These are phyloP conservation scores for Rhyacophila evoluta DNA, from an alignment of 2,888 invertebrate genomes.

Conservation along the genomic window DNA sequence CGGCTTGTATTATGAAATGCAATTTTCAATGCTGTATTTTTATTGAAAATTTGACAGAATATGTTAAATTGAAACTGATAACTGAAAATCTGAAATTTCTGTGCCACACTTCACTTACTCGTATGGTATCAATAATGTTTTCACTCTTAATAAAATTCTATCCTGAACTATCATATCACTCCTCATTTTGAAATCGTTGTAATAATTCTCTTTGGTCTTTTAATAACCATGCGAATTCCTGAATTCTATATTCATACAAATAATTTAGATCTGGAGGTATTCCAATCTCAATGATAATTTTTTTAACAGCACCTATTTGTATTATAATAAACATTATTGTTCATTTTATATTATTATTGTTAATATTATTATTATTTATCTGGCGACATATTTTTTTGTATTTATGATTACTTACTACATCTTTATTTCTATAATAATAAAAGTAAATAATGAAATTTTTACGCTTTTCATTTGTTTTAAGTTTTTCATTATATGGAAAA, in stretches of 20 bases:
- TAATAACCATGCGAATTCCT: background rate
- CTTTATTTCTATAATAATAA: constrained; percentile 41
- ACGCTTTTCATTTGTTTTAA: constrained; percentile 32
- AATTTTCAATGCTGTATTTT: no score
- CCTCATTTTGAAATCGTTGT: background rate
- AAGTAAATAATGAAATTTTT: constrained; percentile 25
- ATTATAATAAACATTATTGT: background rate
- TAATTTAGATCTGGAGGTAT: constrained; percentile 33
- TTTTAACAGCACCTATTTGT: background rate
- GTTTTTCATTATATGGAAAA: no score
- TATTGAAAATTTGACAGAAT: no score
- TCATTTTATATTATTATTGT: constrained; percentile 20
- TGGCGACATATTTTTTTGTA: constrained; percentile 44
- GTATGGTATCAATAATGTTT: no score
- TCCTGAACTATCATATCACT: no score
- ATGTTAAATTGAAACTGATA: no score
- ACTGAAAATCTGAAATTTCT: no score
- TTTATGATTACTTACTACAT: constrained; percentile 30
- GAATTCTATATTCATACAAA: background rate
- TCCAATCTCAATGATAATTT: constrained; percentile 23
- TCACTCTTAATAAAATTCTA: no score
- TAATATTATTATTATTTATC: constrained; percentile 41
- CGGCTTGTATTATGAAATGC: no score
- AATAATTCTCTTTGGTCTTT: no score
- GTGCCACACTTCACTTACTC: no score